A percentile compares a stretch with the other conserved stretches of the same genome.
Evolutionary conservation across 2,888 invertebrate species (phyloP).

Genomic region (Bruchidius siliquastri): DNA sequence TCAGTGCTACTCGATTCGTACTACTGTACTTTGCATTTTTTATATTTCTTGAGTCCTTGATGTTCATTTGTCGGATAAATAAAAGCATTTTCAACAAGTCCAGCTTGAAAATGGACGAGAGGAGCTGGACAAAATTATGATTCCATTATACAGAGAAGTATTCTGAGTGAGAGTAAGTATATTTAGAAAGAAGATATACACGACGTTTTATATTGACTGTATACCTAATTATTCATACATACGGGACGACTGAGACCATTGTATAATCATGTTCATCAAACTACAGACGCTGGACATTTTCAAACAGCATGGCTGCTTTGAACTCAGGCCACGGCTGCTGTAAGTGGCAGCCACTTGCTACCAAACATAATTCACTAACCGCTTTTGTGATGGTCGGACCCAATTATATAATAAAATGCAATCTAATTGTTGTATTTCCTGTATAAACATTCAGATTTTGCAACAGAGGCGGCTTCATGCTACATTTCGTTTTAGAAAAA

Average conservation of each 20-base stretch:
- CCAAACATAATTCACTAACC: slow-evolving; percentile 14
- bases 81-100: too few relatives aligned
- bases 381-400: slow-evolving; percentile 12
- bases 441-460: slow-evolving; percentile 11
- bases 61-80: too few relatives aligned
- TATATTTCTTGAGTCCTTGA: too few relatives aligned
- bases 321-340: slow-evolving; percentile 7
- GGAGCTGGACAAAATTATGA: too few relatives aligned
- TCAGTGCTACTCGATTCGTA: too few relatives aligned
- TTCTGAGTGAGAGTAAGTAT: too few relatives aligned
- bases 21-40: too few relatives aligned
- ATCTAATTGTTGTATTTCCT: slow-evolving; percentile 24
- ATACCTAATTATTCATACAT: neutral
- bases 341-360: neutral
- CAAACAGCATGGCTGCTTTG: slow-evolving; percentile 9
- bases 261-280: neutral
- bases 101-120: too few relatives aligned
- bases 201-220: too few relatives aligned
- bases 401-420: slow-evolving; percentile 23
- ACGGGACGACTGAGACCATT: neutral
- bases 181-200: too few relatives aligned
- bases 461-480: neutral
- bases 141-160: too few relatives aligned
- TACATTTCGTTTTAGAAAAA: neutral
- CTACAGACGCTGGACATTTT: neutral